These are phyloP conservation scores for Phycodurus eques DNA, from an alignment of 2,113 vertebrate species.

Conservation along the genomic window DNA sequence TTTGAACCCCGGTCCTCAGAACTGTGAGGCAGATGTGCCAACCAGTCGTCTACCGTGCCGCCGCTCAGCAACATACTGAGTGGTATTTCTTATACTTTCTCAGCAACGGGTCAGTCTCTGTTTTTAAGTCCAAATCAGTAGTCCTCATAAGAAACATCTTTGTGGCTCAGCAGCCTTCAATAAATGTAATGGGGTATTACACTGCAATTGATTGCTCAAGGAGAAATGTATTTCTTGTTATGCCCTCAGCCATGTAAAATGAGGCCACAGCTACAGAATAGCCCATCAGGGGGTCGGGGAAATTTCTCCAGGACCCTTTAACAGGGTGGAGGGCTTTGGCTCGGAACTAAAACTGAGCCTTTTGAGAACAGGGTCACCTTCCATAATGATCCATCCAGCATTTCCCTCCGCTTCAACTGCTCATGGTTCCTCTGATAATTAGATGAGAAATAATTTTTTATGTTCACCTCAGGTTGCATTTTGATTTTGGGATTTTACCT, in stretches of 20 bases:
- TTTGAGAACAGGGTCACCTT: constrained; percentile 36
- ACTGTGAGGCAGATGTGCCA: no score
- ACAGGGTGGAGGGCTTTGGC: constrained; percentile 17
- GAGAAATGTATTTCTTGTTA: constrained; percentile 34
- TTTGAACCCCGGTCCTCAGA: no score
- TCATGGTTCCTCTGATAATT: not conserved
- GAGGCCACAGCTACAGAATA: constrained; percentile 29
- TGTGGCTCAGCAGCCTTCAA: constrained; percentile 30
- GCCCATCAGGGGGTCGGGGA: constrained; percentile 19
- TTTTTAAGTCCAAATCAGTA: not conserved
- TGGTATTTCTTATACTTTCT: not conserved
- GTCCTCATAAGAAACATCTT: constrained; percentile 3
- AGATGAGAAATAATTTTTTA: constrained; percentile 2
- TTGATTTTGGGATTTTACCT: constrained; percentile 4
- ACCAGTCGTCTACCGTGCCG: no score
- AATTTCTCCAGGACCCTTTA: constrained; percentile 43
- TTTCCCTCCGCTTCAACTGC: not conserved
- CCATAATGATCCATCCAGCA: constrained; percentile 14
- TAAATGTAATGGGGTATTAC: constrained; percentile 39
- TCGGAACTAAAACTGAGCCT: constrained; percentile 12
- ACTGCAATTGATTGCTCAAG: constrained; percentile 42
- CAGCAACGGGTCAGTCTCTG: not conserved
- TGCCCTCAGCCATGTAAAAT: constrained; percentile 20
- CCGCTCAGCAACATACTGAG: not conserved
- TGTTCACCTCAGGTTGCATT: constrained; percentile 6